These are phyloP conservation scores for Smittia sp. DNA, from an alignment of 2,888 invertebrate genomes.

Conservation along the genomic window DNA sequence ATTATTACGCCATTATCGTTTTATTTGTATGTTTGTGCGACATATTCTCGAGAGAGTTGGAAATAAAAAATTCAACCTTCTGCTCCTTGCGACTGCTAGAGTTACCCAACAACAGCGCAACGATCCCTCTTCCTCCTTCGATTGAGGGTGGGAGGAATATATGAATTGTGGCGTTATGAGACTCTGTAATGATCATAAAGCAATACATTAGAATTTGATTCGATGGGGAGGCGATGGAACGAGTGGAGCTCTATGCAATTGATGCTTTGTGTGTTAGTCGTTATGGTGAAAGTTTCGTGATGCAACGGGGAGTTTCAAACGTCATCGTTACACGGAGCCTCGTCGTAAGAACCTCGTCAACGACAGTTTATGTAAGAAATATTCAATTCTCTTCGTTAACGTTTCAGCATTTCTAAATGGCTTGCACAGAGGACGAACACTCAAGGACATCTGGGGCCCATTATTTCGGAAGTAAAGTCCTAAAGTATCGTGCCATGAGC, in stretches of 20 bases:
- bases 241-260: background rate
- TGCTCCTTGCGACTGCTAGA: background rate
- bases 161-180: constrained; percentile 25
- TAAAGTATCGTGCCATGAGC: background rate
- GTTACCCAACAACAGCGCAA: constrained; percentile 18
- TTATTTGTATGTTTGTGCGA: constrained; percentile 10
- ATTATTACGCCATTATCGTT: constrained; percentile 18
- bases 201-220: constrained; percentile 25
- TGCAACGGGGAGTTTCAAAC: background rate
- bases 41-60: background rate
- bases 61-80: background rate
- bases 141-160: background rate
- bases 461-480: background rate
- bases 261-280: background rate
- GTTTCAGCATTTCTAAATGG: too few species aligned
- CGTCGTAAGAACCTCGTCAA: background rate
- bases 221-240: background rate
- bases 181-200: constrained; percentile 23
- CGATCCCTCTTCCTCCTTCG: background rate
- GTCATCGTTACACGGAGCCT: background rate
- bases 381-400: constrained; percentile 1
- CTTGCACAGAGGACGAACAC: too few species aligned
- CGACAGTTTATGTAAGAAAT: constrained; percentile 16
- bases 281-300: background rate
- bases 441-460: constrained; percentile 9